A percentile compares a stretch with the other conserved stretches of the same genome.
Conservation (phyloP, 2,888 invertebrate species). For the Iphiclides podalirius region DNA sequence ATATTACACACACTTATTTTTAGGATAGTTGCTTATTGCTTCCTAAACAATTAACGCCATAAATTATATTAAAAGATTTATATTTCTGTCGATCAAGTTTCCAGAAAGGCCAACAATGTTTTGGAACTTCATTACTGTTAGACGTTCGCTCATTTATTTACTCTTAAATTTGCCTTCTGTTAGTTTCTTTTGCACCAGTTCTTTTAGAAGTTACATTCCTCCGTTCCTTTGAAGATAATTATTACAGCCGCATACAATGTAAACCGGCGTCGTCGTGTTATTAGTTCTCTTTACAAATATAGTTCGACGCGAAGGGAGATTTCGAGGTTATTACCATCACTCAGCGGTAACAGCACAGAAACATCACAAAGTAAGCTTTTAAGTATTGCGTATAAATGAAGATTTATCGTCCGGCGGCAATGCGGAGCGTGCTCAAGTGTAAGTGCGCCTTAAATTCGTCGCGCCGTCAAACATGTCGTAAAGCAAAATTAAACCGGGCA, state of each 20-base stretch:
- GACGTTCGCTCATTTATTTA: constrained; percentile 6
- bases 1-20: no score
- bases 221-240: constrained; percentile 4
- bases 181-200: background rate
- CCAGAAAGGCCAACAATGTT: background rate
- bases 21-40: no score
- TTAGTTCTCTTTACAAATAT: background rate
- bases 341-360: constrained; percentile 12
- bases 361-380: constrained; percentile 7
- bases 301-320: background rate
- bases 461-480: constrained; percentile 25
- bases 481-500: constrained; percentile 44
- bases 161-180: background rate
- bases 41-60: no score
- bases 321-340: constrained; percentile 17
- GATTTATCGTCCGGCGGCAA: constrained; percentile 18
- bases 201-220: constrained; percentile 10
- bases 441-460: constrained; percentile 20
- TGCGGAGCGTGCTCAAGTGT: constrained; percentile 1
- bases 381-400: constrained; percentile 21
- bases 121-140: background rate
- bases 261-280: background rate
- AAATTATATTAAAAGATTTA: no score
- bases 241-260: constrained; percentile 1
- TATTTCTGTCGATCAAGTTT: background rate